These are phyloP conservation scores for Hycleus phaleratus DNA, from an alignment of 1,140 invertebrate species.

Conservation along the genomic window DNA sequence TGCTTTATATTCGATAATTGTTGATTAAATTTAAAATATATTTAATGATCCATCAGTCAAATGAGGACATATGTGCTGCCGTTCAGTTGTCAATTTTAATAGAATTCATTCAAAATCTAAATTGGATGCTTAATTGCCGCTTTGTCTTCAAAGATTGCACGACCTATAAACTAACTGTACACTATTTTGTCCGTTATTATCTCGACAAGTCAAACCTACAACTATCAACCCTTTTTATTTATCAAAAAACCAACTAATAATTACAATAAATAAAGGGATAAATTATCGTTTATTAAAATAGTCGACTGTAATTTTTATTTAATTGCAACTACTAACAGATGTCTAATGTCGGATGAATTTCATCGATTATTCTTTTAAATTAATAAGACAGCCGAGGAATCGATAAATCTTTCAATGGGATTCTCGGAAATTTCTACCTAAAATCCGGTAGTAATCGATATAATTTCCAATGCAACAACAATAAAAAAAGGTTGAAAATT, in stretches of 20 bases:
- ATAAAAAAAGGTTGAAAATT: too few relatives aligned
- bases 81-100: conserved; percentile 1
- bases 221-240: background rate
- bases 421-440: too few relatives aligned
- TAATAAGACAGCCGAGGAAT: too few relatives aligned
- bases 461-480: too few relatives aligned
- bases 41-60: conserved; percentile 6
- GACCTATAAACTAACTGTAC: background rate
- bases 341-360: too few relatives aligned
- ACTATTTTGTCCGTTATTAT: background rate
- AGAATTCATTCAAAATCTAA: background rate
- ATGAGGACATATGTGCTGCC: background rate
- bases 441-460: too few relatives aligned
- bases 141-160: background rate
- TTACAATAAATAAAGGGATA: too few relatives aligned
- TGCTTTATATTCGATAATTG: background rate
- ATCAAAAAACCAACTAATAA: background rate
- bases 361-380: too few relatives aligned
- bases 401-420: too few relatives aligned
- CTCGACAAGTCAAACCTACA: background rate
- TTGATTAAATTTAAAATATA: conserved; percentile 6
- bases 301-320: too few relatives aligned
- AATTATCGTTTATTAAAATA: too few relatives aligned
- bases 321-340: too few relatives aligned
- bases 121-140: background rate